Evolutionary conservation across 2,797 vertebrate species (phyloP), one percentile per base, ranked within the genome.

Genomic region (Huso huso): DNA sequence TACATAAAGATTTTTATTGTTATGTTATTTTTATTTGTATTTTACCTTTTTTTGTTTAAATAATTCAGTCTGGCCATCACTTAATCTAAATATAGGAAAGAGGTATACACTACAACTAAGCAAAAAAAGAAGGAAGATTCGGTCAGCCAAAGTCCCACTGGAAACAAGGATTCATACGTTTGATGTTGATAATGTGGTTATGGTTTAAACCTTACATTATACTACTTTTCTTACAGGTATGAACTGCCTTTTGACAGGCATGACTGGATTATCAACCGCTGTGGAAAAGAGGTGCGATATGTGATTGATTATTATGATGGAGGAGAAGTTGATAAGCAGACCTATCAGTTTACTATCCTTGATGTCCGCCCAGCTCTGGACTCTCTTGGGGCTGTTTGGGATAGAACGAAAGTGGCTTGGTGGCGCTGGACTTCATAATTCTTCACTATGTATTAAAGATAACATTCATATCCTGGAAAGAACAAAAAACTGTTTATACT

Each of bases 231-330:
- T 49, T 67, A 0, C 75, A 93, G 92, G 13, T 89, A 92, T 0
- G 89, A 93, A 67, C 77, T 93, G 12, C 92, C 92, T 7, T 93
- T 93, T 9, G 90, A 93, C 67, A 82, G 91, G 53, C 92, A 93
- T 0, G 91, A 93, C 9, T 93, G 92, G 91, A 87, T 93, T 65
- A 68, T 93, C 59, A 75, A 91, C 73, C 88, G 92, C 0, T 93
- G 92, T 6, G 92, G 92, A 51, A 89, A 77, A 10, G 84, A 93
- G 48, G 91, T 93, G 60, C 81, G 92, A 0, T 93, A 93, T 0
- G 75, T 93, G 2, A 93, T 93, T 1, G 92, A 93, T 76, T 93
- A 93, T 79, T 93, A 93, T 0, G 92, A 92, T 0, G 89, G 88
- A 0, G 89, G 90, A 0, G 78, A 78, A 6, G 82, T 89, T 62